Percentiles rank a stretch among this genome's conserved stretches.
phyloP scores from a whole-genome alignment of 2,888 invertebrate species.

The Muscina levida region DNA sequence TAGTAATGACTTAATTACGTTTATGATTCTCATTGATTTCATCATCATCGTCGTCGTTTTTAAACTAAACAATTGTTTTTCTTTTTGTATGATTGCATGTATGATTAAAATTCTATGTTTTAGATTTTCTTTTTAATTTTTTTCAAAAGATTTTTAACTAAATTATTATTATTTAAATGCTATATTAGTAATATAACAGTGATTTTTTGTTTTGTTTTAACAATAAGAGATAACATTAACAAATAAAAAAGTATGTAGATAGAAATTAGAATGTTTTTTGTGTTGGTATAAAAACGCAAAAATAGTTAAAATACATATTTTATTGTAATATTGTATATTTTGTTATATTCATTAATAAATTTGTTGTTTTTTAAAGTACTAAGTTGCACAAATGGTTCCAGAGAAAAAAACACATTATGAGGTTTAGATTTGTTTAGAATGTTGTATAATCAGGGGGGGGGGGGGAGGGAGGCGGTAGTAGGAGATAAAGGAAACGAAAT shows the following conservation, averaged over 20 bases:
- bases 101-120: no score
- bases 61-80: background rate
- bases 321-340: background rate
- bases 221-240: background rate
- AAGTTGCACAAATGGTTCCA: slow-evolving; percentile 15
- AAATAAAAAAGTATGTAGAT: background rate
- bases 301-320: slow-evolving; percentile 4
- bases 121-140: no score
- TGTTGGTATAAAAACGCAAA: no score
- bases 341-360: background rate
- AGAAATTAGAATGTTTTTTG: no score
- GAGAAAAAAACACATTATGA: slow-evolving; percentile 5
- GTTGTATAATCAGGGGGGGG: no score
- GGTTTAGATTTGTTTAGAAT: slow-evolving; percentile 31
- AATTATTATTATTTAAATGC: slow-evolving; percentile 16
- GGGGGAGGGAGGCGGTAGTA: no score
- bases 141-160: slow-evolving; percentile 19
- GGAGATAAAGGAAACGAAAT: no score
- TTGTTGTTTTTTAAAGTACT: slow-evolving; percentile 17
- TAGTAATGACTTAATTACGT: slow-evolving; percentile 8
- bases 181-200: slow-evolving; percentile 24
- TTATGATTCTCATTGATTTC: background rate
- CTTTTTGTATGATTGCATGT: background rate
- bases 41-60: background rate
- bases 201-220: slow-evolving; percentile 10